phyloP scores from a whole-genome alignment of 92 coral and sea anemone genomes.

The Pocillopora grandis region DNA sequence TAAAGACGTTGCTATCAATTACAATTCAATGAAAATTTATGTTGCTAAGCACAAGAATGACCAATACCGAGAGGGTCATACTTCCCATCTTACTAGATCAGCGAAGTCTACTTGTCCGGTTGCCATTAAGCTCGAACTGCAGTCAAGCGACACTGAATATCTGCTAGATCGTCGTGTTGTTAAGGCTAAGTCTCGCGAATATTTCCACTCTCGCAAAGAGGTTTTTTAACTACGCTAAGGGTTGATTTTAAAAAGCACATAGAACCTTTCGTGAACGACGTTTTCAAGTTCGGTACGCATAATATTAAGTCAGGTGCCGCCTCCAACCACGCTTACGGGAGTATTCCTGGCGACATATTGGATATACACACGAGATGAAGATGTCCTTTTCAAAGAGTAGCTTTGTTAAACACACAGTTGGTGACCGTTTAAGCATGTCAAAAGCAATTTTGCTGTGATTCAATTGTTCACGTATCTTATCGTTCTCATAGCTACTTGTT shows the following conservation, averaged over 20 bases:
- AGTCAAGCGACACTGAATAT: neutral
- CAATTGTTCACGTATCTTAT: no score
- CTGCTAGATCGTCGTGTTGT: constrained; percentile 59
- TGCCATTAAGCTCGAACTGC: neutral
- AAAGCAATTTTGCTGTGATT: neutral
- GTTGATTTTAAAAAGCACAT: constrained; percentile 48
- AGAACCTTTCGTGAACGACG: constrained; percentile 43
- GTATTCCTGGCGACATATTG: constrained; percentile 30
- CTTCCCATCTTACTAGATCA: no score
- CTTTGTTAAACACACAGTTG: constrained; percentile 52
- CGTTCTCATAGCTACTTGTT: no score
- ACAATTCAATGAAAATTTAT: no score
- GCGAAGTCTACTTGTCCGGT: no score
- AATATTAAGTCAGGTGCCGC: constrained; percentile 67
- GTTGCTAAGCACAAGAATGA: no score
- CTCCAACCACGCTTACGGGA: constrained; percentile 53
- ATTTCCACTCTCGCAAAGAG: constrained; percentile 43
- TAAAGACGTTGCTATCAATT: no score
- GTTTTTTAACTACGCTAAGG: constrained; percentile 38
- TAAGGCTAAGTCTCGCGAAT: constrained; percentile 44
- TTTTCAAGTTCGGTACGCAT: constrained; percentile 39
- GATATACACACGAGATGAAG: constrained; percentile 69
- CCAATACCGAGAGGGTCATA: no score
- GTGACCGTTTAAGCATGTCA: constrained; percentile 36
- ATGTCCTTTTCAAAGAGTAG: constrained; percentile 45